Conservation (phyloP, 2,797 vertebrate species). For the Pipistrellus pipistrellus region DNA sequence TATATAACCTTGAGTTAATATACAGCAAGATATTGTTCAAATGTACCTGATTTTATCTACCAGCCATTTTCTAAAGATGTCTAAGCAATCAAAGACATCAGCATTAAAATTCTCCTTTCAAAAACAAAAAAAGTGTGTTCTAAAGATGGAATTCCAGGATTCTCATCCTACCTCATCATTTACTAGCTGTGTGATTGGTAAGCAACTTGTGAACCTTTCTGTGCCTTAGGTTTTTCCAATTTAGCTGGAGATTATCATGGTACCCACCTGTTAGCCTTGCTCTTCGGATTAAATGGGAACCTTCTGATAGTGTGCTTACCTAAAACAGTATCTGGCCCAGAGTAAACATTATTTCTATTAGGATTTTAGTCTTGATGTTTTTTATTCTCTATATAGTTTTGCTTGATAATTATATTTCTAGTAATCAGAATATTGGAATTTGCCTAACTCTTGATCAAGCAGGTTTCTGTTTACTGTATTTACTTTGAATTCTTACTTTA, state of each 20-base stretch:
- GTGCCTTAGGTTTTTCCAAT: background rate
- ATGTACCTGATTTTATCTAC: background rate
- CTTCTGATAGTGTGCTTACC: background rate
- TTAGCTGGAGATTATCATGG: background rate
- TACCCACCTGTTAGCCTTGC: background rate
- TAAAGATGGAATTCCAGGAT: background rate
- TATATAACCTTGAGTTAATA: background rate
- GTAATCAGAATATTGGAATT: background rate
- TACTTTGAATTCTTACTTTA: conserved; percentile 14
- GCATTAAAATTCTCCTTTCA: background rate
- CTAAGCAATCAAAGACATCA: background rate
- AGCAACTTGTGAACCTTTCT: background rate
- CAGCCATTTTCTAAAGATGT: background rate
- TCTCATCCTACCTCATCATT: background rate
- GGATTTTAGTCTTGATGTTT: background rate
- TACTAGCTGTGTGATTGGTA: background rate
- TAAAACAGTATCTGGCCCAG: background rate
- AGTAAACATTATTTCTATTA: conserved; percentile 18
- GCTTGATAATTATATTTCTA: conserved; percentile 9
- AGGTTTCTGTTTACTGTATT: conserved; percentile 32
- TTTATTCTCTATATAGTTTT: background rate
- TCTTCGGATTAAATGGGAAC: background rate
- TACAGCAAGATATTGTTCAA: background rate
- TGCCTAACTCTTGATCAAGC: background rate
- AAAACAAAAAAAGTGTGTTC: background rate